These are phyloP conservation scores for Stegana nigrithorax DNA, from an alignment of 2,888 invertebrate species.

Conservation along the genomic window DNA sequence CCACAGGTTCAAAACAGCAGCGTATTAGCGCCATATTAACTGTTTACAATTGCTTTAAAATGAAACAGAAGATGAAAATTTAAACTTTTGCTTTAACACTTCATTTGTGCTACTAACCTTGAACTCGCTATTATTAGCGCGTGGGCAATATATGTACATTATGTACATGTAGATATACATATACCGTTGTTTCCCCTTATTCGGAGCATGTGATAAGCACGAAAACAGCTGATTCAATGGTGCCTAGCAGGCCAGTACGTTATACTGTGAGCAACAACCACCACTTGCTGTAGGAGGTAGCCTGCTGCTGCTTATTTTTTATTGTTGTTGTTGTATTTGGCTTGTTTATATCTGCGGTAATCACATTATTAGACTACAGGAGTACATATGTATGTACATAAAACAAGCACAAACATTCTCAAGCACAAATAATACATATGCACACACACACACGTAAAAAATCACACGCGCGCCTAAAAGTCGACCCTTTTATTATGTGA, in stretches of 20 bases:
- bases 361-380: no score
- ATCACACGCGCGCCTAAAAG: conserved; percentile 1
- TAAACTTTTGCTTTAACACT: not conserved
- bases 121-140: conserved; percentile 41
- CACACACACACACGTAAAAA: not conserved
- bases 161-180: conserved; percentile 26
- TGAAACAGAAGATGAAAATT: not conserved
- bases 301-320: no score
- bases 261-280: no score
- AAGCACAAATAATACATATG: not conserved
- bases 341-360: no score
- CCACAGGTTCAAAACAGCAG: conserved; percentile 83
- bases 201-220: not conserved
- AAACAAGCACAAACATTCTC: no score
- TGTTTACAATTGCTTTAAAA: not conserved
- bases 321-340: no score
- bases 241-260: no score
- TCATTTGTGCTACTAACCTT: conserved; percentile 31
- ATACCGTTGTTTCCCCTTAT: conserved; percentile 14
- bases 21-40: conserved; percentile 70
- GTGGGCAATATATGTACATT: conserved; percentile 10
- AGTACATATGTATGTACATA: no score
- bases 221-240: not conserved
- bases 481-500: not conserved
- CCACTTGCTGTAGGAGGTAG: no score